Evolutionary conservation across 2,888 invertebrate genomes (phyloP).

Genomic region (Coleophora deauratella): DNA sequence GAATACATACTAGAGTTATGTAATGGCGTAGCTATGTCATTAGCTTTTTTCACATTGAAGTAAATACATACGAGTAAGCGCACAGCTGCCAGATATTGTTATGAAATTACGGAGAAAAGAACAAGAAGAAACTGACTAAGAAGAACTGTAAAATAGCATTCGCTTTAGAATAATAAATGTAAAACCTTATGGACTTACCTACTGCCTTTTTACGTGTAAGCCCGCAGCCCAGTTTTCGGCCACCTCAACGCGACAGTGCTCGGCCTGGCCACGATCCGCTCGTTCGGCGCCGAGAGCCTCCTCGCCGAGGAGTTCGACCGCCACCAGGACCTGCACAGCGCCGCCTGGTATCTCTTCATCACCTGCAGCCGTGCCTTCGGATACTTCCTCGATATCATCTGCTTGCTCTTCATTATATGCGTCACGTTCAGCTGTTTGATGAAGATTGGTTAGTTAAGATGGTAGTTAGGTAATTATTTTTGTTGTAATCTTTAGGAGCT

Average conservation of each 20-base stretch:
- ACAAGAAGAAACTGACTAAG: too few species aligned
- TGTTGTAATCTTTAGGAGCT: too few species aligned
- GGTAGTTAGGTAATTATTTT: too few species aligned
- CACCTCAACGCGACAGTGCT: conserved; percentile 86
- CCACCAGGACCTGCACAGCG: conserved; percentile 77
- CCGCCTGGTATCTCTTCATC: conserved; percentile 80
- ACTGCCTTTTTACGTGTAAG: conserved; percentile 53
- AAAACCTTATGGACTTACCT: too few species aligned
- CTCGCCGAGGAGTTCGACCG: conserved; percentile 73
- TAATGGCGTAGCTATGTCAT: too few species aligned
- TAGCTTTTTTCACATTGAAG: too few species aligned
- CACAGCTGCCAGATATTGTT: too few species aligned
- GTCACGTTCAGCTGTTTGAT: conserved; percentile 77
- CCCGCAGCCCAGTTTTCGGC: conserved; percentile 88
- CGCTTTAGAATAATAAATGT: too few species aligned
- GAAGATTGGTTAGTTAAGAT: conserved; percentile 44
- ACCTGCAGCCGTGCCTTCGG: conserved; percentile 78
- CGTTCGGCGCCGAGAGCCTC: conserved; percentile 79
- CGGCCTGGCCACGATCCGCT: conserved; percentile 86
- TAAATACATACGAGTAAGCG: too few species aligned
- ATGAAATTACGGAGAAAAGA: too few species aligned
- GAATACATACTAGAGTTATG: too few species aligned
- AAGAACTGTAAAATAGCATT: too few species aligned
- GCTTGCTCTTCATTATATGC: conserved; percentile 76
- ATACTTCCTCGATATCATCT: conserved; percentile 77